These are phyloP conservation scores for Manduca sexta DNA, from an alignment of 1,140 invertebrate genomes.

Conservation along the genomic window DNA sequence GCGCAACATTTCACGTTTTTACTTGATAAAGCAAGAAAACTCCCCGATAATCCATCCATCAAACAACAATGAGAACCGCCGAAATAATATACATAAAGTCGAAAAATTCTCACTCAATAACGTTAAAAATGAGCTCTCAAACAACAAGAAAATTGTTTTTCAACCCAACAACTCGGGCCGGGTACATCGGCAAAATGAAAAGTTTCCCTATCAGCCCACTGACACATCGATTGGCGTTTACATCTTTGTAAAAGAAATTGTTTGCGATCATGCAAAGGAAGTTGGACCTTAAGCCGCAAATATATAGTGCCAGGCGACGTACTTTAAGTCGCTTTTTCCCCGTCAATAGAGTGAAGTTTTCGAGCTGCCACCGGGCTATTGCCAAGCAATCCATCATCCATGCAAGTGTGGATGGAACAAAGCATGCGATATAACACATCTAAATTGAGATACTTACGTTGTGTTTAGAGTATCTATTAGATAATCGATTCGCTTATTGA, in stretches of 20 bases:
- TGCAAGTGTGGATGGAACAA: slow-evolving; percentile 48
- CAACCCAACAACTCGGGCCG: slow-evolving; percentile 44
- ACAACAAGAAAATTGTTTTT: slow-evolving; percentile 66
- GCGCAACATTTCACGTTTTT: no score
- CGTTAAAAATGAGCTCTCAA: slow-evolving; percentile 64
- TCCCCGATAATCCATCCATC: slow-evolving; percentile 20
- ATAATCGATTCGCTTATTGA: slow-evolving; percentile 40
- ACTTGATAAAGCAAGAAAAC: neutral
- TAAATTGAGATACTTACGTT: slow-evolving; percentile 19
- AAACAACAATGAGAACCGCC: slow-evolving; percentile 25
- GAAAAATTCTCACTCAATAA: slow-evolving; percentile 58
- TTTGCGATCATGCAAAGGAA: slow-evolving; percentile 47
- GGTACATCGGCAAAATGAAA: slow-evolving; percentile 69
- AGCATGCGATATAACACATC: slow-evolving; percentile 26
- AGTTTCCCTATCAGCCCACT: slow-evolving; percentile 66
- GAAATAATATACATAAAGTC: slow-evolving; percentile 42
- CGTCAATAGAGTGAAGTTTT: slow-evolving; percentile 42
- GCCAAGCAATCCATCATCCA: slow-evolving; percentile 61
- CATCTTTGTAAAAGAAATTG: slow-evolving; percentile 67
- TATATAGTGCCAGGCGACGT: slow-evolving; percentile 10
- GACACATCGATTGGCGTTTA: slow-evolving; percentile 68
- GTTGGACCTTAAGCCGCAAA: slow-evolving; percentile 42
- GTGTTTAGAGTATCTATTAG: slow-evolving; percentile 13
- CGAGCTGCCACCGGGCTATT: slow-evolving; percentile 49
- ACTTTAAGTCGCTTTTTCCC: slow-evolving; percentile 34